Evolutionary conservation across 2,888 invertebrate species (phyloP), one percentile per base, ranked within the genome.

Genomic region (Diarsia rubi): DNA sequence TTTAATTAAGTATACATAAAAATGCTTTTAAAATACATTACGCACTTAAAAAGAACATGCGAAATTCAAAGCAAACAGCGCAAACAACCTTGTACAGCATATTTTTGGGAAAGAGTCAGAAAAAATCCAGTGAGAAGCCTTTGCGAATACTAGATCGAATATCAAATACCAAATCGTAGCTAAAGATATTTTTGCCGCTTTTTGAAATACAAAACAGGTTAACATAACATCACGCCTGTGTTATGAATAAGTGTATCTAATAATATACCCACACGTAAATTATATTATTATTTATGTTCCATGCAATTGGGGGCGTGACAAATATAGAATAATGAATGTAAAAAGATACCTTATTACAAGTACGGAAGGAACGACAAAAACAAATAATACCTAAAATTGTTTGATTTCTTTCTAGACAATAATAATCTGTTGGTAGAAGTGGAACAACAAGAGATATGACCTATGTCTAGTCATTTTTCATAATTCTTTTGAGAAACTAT

Each of bases 31-130:
- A 31, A 65, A 44, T 16, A 44, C 44, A 44, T 44, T 31, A 16
- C n/a, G 14, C n/a, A 37, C 27, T 42, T 37, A 6, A 31, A 73
- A 44, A 52, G 37, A 52, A 59, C 47, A 60, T 45, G 11, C 45
- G 4, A 44, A 75, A 77, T 59, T 59, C 9, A 45, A 76, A 63
- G n/a, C 47, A 57, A 76, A 45, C 37, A 67, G 24, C 24, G 31
- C 19, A n/a, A 49, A 64, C 44, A 77, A 45, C 9, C 19, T 16
- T 6, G 6, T 44, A 11, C 0, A 6, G 42, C 44, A 64, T 79
- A 70, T 57, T 57, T 70, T 57, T 64, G 27, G 79, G 45, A 57
- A 47, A 3, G 4, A 11, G 44, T 70, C 31, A 24, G 21, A 78
- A 44, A 78, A 77, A 69, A n/a, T 42, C 14, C 37, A 49, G 3